These are phyloP conservation scores for Drosophila nannoptera DNA, from an alignment of 1,140 invertebrate species.

Conservation along the genomic window DNA sequence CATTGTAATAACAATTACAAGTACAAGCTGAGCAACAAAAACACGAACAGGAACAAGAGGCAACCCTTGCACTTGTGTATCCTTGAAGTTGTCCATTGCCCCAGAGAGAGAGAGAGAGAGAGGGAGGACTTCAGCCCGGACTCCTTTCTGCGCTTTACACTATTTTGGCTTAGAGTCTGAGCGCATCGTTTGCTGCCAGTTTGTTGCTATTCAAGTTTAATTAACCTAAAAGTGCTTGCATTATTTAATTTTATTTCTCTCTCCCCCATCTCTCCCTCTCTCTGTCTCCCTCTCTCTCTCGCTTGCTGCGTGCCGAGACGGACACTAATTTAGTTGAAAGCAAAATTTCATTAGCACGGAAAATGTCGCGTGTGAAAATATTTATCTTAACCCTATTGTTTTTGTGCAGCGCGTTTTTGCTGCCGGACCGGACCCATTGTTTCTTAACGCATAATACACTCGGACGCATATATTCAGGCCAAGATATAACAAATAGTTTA, in stretches of 20 bases:
- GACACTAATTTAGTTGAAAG: slow-evolving; percentile 73
- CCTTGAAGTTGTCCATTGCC: slow-evolving; percentile 13
- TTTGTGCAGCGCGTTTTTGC: slow-evolving; percentile 49
- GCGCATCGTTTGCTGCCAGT: slow-evolving; percentile 57
- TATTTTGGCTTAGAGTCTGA: slow-evolving; percentile 58
- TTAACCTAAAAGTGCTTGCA: slow-evolving; percentile 76
- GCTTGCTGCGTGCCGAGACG: slow-evolving; percentile 27
- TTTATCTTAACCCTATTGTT: slow-evolving; percentile 67
- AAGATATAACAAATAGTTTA: slow-evolving; percentile 9
- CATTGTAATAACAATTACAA: slow-evolving; percentile 74
- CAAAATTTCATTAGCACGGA: slow-evolving; percentile 74
- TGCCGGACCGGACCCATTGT: slow-evolving; percentile 12
- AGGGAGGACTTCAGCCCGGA: slow-evolving; percentile 2
- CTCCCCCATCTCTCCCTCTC: not conserved
- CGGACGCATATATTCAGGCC: slow-evolving; percentile 14
- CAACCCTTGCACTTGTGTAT: slow-evolving; percentile 36
- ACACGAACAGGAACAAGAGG: slow-evolving; percentile 2
- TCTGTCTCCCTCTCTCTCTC: not conserved
- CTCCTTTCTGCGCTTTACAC: slow-evolving; percentile 23
- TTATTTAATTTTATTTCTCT: slow-evolving; percentile 72
- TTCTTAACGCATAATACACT: slow-evolving; percentile 7
- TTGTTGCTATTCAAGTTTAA: slow-evolving; percentile 74
- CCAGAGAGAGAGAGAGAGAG: no score
- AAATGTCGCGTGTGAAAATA: slow-evolving; percentile 74
- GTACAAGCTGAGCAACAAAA: slow-evolving; percentile 21